These are phyloP conservation scores for Popillia japonica DNA, from an alignment of 1,140 invertebrate genomes.

Conservation along the genomic window DNA sequence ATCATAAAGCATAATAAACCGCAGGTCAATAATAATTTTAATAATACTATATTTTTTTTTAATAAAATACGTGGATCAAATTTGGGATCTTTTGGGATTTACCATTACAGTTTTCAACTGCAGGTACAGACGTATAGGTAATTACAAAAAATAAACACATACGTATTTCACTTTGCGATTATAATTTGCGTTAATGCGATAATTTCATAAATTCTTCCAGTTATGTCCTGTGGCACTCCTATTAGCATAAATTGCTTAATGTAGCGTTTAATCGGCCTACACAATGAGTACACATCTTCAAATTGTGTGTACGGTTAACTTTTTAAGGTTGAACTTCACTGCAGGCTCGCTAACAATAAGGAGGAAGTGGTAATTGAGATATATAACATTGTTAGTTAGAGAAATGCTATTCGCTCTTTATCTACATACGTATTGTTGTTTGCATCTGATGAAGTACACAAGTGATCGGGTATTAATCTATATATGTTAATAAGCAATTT, in stretches of 20 bases:
- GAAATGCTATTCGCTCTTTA: neutral
- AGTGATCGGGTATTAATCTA: neutral
- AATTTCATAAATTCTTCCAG: conserved; percentile 11
- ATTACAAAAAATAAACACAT: no score
- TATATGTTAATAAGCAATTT: no score
- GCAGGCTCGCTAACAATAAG: neutral
- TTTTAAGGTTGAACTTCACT: neutral
- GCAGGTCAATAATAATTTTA: no score
- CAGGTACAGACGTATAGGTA: no score
- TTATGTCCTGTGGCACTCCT: neutral
- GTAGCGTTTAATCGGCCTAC: neutral
- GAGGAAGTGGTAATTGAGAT: conserved; percentile 26
- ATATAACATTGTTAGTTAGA: neutral
- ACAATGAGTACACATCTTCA: conserved; percentile 14
- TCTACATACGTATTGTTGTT: neutral
- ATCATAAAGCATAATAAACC: no score
- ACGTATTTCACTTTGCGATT: conserved; percentile 12
- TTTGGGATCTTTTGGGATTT: no score
- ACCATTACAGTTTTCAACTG: no score
- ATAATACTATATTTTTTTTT: no score
- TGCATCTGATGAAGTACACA: neutral
- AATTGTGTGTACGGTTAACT: conserved; percentile 12
- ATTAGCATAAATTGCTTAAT: conserved; percentile 18
- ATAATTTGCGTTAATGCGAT: conserved; percentile 2
- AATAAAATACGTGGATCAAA: no score